phyloP scores from a whole-genome alignment of 2,797 vertebrate genomes.

The Netta rufina region DNA sequence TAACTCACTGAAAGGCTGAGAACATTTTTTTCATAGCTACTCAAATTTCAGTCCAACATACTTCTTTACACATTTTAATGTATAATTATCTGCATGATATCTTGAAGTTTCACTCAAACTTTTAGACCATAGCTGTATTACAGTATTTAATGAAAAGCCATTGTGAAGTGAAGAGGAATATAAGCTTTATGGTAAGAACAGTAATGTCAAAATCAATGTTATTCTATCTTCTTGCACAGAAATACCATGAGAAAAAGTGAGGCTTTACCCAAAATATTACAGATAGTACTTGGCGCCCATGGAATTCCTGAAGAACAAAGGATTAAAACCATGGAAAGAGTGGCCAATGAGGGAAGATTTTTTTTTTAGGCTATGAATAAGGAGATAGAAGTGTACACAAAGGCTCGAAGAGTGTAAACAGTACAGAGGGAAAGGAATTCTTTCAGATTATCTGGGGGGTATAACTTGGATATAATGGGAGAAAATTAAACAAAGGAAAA shows the following conservation, averaged over 20 bases:
- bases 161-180: neutral
- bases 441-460: slow-evolving; percentile 49
- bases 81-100: neutral
- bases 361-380: slow-evolving; percentile 45
- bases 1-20: slow-evolving; percentile 17
- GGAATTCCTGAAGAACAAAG: slow-evolving; percentile 66
- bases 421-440: slow-evolving; percentile 57
- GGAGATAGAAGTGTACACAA: slow-evolving; percentile 66
- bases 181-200: neutral
- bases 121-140: neutral
- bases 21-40: neutral
- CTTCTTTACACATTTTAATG: neutral
- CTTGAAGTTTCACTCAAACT: neutral
- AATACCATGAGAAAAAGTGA: neutral
- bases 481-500: slow-evolving; percentile 52
- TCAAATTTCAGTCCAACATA: neutral
- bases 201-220: neutral
- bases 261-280: slow-evolving; percentile 7
- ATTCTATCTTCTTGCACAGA: neutral
- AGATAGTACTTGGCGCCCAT: neutral
- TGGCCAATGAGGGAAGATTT: slow-evolving; percentile 35
- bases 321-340: slow-evolving; percentile 46
- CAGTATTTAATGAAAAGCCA: neutral
- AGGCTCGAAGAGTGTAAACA: slow-evolving; percentile 65
- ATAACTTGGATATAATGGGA: slow-evolving; percentile 59